Conservation (phyloP, 2,888 invertebrate species). For the Molorchus minor region DNA sequence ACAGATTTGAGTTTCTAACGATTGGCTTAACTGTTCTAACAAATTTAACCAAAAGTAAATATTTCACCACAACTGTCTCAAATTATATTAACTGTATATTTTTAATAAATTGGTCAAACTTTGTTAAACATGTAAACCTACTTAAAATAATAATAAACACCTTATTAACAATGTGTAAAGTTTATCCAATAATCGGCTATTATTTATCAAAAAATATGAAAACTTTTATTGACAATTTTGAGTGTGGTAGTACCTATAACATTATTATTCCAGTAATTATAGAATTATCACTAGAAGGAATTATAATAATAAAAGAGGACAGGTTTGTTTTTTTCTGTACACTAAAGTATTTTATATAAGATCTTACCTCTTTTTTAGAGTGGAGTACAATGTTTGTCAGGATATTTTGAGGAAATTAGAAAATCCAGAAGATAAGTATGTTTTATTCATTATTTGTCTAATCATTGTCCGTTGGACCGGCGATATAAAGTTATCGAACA, state of each 20-base stretch:
- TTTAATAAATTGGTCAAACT: conserved; percentile 8
- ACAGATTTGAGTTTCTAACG: conserved; percentile 25
- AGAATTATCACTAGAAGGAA: conserved; percentile 64
- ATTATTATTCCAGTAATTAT: conserved; percentile 60
- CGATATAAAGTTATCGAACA: too few relatives aligned
- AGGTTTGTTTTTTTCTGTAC: conserved; percentile 62
- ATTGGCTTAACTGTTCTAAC: conserved; percentile 25
- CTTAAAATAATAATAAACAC: not conserved
- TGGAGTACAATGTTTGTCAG: conserved; percentile 52
- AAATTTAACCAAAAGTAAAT: conserved; percentile 32
- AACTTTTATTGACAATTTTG: not conserved
- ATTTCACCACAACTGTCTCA: conserved; percentile 30
- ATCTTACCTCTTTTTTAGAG: conserved; percentile 45
- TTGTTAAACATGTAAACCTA: conserved; percentile 16
- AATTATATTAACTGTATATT: conserved; percentile 30
- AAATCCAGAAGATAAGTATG: conserved; percentile 29
- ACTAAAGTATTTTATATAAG: conserved; percentile 1
- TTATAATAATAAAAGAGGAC: conserved; percentile 66
- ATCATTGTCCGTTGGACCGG: too few relatives aligned
- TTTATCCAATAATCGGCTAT: conserved; percentile 27
- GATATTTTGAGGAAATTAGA: conserved; percentile 39
- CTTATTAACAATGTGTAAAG: conserved; percentile 22
- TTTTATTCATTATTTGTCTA: too few relatives aligned
- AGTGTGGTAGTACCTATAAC: not conserved
- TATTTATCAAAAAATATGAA: conserved; percentile 29